Evolutionary conservation across 2,113 vertebrate genomes (phyloP).

Genomic region (Willisornis vidua): DNA sequence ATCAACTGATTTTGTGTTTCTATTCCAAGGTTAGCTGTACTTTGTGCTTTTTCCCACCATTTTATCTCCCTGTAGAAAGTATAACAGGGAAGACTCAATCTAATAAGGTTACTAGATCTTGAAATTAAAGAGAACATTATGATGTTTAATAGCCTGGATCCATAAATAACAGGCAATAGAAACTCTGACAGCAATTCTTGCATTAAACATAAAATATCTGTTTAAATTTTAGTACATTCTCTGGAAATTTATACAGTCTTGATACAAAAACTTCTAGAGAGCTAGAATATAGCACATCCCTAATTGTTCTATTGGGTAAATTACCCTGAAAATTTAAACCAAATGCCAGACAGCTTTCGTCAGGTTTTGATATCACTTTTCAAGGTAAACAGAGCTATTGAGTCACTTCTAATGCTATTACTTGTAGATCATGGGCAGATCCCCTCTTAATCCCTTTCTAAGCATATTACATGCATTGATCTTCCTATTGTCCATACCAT

Average conservation of each 20-base stretch:
- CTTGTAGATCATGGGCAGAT: not conserved
- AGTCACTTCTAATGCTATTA: not conserved
- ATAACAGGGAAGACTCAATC: not conserved
- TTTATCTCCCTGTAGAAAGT: not conserved
- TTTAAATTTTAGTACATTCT: not conserved
- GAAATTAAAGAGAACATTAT: not conserved
- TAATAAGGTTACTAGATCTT: not conserved
- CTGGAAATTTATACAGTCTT: not conserved
- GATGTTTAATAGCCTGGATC: not conserved
- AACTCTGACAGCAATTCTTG: not conserved
- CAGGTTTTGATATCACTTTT: not conserved
- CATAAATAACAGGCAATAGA: not conserved
- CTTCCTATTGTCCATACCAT: not conserved
- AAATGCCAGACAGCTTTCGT: not conserved
- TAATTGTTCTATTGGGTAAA: not conserved
- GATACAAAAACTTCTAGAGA: not conserved
- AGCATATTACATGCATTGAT: not conserved
- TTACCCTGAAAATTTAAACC: not conserved
- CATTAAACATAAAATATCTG: not conserved
- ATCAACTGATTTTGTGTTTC: not conserved
- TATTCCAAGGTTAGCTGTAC: not conserved
- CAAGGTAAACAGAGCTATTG: not conserved
- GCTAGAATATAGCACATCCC: not conserved
- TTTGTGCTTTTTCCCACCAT: not conserved
- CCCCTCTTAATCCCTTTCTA: not conserved